Base-by-base conservation (phyloP, 2,113 vertebrate species). In the Maccullochella peelii region DNA sequence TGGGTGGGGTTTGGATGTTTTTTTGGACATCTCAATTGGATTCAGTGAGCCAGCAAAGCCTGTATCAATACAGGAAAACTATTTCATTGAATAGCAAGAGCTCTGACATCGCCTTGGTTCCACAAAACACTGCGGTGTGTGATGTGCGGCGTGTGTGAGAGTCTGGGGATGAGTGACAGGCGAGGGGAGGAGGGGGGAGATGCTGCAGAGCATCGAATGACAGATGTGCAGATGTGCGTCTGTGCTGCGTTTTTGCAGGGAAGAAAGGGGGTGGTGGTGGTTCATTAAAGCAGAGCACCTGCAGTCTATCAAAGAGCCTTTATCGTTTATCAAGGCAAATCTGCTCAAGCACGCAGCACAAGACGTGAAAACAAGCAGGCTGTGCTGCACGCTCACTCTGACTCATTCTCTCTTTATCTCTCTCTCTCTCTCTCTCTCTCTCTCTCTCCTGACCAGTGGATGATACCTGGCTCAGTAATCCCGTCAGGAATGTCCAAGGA, bases 231-330 rank as follows among this genome's bases (percentile, higher is more conserved):
- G 85, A 93, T 91, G 77, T 83, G 86, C 84, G 68, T 88, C 77
- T 74, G 86, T 65, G 84, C 67, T 72, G 58, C 42, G 72, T 79
- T 89, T 90, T 86, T 59, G 40, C 61, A 42, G 70, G 59, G 57
- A 50, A 55, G 58, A 73, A 74, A 52, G 15, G 10, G 20, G 20
- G 40, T 33, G 33, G 12, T 21, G n/a, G 68, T 47, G 86, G 73
- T 80, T 94, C 93, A 95, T 95, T 94, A 95, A 91, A 89, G 89
- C 85, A 75, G 90, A 86, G 88, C 94, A 95, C 94, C 94, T 95
- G 94, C 94, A 94, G 90, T 82, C 88, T 84, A 92, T 95, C 94
- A 95, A 93, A 95, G 92, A 90, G 89, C 90, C 91, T 89, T 95
- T 93, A 94, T 95, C 92, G 94, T 87, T 89, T 94, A 94, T 94